Percentiles rank a stretch among this genome's conserved stretches.
phyloP scores from a whole-genome alignment of 1,140 invertebrate genomes.

The Zophobas morio region DNA sequence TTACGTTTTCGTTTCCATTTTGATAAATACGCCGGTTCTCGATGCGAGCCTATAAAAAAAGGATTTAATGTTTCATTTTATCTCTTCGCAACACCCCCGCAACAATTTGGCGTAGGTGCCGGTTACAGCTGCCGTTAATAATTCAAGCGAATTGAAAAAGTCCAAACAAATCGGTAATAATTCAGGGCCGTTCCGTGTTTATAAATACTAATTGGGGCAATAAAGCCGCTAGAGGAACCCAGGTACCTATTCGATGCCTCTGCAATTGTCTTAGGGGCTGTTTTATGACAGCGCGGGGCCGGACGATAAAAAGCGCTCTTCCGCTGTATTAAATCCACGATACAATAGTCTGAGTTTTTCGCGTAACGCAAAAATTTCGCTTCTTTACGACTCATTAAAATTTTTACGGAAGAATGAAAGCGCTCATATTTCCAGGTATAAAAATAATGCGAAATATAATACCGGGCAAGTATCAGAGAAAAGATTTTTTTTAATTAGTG shows the following conservation, averaged over 20 bases:
- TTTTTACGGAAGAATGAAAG: conserved; percentile 11
- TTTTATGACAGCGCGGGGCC: conserved; percentile 26
- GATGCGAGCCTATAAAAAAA: conserved; percentile 4
- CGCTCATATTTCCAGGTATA: background rate
- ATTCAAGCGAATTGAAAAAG: conserved; percentile 12
- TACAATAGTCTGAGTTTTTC: conserved; percentile 9
- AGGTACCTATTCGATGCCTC: conserved; percentile 1
- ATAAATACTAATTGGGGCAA: conserved; percentile 21
- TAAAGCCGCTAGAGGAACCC: background rate
- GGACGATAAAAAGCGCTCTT: conserved; percentile 30
- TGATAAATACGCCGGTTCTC: conserved; percentile 9
- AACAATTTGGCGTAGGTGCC: conserved; percentile 26
- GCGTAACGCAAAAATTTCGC: background rate
- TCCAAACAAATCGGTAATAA: conserved; percentile 20
- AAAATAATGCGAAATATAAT: conserved; percentile 3
- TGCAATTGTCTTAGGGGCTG: conserved; percentile 33
- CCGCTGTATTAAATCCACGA: conserved; percentile 21
- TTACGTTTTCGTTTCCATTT: conserved; percentile 22
- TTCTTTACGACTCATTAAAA: conserved; percentile 23
- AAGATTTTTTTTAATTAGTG: conserved; percentile 25
- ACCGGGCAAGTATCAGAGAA: conserved; percentile 3
- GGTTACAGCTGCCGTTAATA: conserved; percentile 20
- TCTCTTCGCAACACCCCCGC: conserved; percentile 4
- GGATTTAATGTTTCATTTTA: conserved; percentile 17
- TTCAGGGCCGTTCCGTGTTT: background rate